Evolutionary conservation across 2,113 vertebrate genomes (phyloP).

Genomic region (Calypte anna): DNA sequence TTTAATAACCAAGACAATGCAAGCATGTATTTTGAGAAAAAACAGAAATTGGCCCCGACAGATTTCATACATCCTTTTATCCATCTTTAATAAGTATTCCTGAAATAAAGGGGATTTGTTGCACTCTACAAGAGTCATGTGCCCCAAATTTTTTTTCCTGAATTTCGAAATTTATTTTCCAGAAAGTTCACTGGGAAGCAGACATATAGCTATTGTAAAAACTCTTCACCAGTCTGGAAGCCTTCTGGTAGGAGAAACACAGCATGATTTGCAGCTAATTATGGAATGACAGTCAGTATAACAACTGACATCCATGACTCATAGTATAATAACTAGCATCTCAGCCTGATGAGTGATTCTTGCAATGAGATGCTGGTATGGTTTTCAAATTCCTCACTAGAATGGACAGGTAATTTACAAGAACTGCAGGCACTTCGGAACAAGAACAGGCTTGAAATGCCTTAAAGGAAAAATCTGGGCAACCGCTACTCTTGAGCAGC

Average conservation of each 20-base stretch:
- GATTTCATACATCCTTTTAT: not conserved
- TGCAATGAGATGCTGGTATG: not conserved
- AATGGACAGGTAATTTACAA: not conserved
- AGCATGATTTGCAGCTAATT: not conserved
- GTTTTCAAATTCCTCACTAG: not conserved
- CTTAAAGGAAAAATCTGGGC: not conserved
- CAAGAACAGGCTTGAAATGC: not conserved
- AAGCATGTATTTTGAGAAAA: not conserved
- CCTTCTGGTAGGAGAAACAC: not conserved
- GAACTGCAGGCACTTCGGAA: not conserved
- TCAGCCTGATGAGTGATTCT: not conserved
- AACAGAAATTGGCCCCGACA: not conserved
- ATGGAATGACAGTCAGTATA: not conserved
- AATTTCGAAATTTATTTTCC: not conserved
- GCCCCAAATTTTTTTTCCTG: not conserved
- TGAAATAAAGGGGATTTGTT: not conserved
- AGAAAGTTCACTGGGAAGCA: not conserved
- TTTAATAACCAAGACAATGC: not conserved
- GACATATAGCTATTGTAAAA: not conserved
- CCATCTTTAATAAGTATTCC: not conserved
- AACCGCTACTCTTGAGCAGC: not conserved
- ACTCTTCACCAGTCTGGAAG: not conserved
- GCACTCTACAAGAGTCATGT: not conserved
- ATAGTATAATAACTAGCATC: not conserved
- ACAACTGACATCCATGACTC: not conserved